Conservation (phyloP, 2,797 vertebrate species). For the Dendrocincla fuliginosa region DNA sequence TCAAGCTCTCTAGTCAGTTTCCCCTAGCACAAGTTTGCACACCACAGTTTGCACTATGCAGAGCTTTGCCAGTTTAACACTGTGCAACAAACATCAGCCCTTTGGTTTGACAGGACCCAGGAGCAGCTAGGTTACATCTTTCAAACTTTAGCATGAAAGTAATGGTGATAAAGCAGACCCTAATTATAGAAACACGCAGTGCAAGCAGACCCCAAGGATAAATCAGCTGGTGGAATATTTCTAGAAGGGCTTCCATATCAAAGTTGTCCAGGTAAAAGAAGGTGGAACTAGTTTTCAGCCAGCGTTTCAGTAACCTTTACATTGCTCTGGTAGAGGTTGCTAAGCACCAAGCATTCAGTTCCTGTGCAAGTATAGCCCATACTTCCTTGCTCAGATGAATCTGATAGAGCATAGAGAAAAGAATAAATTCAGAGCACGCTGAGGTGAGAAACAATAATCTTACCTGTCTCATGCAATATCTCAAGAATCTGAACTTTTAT, state of each 20-base stretch:
- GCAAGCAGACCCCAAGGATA: not conserved
- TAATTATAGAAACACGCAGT: not conserved
- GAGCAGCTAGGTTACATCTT: not conserved
- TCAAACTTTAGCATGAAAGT: not conserved
- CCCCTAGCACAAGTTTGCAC: not conserved
- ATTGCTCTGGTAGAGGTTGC: not conserved
- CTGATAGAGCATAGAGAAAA: not conserved
- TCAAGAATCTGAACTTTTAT: not conserved
- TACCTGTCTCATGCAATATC: not conserved
- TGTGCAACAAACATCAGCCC: not conserved
- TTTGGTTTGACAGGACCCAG: not conserved
- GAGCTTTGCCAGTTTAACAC: not conserved
- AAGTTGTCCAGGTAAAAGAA: not conserved
- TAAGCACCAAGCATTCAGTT: not conserved
- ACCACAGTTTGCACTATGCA: not conserved
- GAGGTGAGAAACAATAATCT: not conserved
- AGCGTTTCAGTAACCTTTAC: not conserved
- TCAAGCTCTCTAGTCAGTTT: not conserved
- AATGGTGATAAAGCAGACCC: not conserved
- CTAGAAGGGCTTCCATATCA: not conserved
- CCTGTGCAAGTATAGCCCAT: not conserved
- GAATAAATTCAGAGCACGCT: not conserved
- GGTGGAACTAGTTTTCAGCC: not conserved
- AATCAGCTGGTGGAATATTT: not conserved
- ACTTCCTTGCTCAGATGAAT: not conserved